Evolutionary conservation across 2,113 vertebrate genomes (phyloP).

Genomic region (Dipodomys spectabilis): DNA sequence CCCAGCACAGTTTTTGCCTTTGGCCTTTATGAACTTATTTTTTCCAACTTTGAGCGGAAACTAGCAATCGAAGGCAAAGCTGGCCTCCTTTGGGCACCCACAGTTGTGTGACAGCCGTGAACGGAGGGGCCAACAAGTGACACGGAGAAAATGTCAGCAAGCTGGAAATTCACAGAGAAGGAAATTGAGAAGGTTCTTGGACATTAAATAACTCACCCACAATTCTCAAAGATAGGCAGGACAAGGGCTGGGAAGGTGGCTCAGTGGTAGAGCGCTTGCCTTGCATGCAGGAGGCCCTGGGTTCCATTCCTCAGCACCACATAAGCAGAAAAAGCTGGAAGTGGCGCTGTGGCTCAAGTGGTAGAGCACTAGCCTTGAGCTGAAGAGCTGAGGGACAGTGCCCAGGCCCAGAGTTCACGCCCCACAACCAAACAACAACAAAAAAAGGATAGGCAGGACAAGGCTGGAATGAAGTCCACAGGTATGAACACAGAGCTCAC

Average conservation of each 20-base stretch:
- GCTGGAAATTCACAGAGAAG: neutral
- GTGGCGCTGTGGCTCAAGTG: no score
- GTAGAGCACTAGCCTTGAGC: no score
- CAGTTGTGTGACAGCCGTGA: no score
- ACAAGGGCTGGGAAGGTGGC: no score
- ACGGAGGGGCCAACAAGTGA: neutral
- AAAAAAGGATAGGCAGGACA: neutral
- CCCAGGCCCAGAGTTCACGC: no score
- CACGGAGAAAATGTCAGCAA: neutral
- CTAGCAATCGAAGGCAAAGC: neutral
- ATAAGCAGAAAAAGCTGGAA: no score
- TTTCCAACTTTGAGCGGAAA: neutral
- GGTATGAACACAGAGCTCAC: no score
- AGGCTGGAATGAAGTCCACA: neutral
- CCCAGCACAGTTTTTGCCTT: neutral
- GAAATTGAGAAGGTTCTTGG: neutral
- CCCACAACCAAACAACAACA: no score
- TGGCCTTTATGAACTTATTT: neutral
- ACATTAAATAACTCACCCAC: neutral
- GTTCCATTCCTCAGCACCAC: no score
- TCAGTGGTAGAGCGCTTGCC: no score
- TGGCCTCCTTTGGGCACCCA: accelerated
- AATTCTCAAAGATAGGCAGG: neutral
- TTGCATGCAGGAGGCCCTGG: no score
- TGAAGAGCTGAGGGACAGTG: no score